A percentile compares a stretch with the other conserved stretches of the same genome.
Evolutionary conservation across 1,140 invertebrate genomes (phyloP).

Genomic region (Eulimnadia texana): DNA sequence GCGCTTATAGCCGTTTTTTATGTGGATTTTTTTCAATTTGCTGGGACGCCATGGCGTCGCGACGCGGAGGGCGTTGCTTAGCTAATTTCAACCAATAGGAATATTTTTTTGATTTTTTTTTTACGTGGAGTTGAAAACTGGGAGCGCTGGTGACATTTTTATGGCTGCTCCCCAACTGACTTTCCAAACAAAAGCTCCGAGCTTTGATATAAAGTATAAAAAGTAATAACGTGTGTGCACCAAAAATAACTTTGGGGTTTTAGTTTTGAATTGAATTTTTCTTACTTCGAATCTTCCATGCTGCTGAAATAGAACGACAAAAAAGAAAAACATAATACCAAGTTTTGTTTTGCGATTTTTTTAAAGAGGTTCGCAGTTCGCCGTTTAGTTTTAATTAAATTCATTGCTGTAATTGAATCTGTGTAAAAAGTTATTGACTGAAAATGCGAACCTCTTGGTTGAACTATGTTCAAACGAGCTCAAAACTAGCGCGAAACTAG

Average conservation of each 20-base stretch:
- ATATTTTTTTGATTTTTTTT: neutral
- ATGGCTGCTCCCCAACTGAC: neutral
- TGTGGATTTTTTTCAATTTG: neutral
- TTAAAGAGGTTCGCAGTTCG: too few relatives aligned
- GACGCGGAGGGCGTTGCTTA: neutral
- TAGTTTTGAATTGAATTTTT: neutral
- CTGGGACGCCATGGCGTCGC: neutral
- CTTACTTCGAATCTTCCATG: neutral
- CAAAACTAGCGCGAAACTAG: too few relatives aligned
- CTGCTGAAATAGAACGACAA: neutral
- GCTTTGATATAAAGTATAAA: too few relatives aligned
- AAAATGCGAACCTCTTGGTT: too few relatives aligned
- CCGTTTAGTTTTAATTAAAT: too few relatives aligned
- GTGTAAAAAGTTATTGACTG: too few relatives aligned
- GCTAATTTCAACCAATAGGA: neutral
- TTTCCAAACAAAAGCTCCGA: too few relatives aligned
- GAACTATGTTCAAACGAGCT: too few relatives aligned
- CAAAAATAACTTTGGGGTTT: neutral
- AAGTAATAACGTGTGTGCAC: too few relatives aligned
- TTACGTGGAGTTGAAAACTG: neutral
- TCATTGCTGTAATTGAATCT: too few relatives aligned
- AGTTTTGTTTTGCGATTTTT: too few relatives aligned
- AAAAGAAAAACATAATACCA: too few relatives aligned
- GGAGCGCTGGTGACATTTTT: neutral
- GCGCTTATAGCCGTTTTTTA: neutral